Conservation (phyloP, 2,797 vertebrate genomes). For the Rhabdomys pumilio region DNA sequence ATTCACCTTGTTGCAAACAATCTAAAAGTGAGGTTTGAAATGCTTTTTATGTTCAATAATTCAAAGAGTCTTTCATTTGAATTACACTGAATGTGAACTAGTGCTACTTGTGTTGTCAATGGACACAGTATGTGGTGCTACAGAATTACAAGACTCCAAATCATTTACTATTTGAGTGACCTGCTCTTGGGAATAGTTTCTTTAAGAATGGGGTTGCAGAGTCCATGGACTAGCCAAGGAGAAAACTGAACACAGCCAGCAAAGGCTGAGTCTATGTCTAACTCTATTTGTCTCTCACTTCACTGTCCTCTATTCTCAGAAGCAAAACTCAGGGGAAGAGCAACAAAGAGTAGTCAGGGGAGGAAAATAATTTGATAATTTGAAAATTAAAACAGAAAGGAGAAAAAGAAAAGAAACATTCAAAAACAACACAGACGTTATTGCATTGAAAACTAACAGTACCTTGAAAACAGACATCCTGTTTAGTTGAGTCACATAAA, state of each 20-base stretch:
- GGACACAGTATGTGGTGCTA: neutral
- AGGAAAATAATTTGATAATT: neutral
- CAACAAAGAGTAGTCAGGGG: neutral
- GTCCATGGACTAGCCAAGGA: neutral
- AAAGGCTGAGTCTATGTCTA: slow-evolving; percentile 23
- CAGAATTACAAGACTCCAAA: neutral
- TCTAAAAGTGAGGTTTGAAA: neutral
- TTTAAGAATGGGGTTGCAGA: neutral
- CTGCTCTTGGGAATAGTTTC: neutral
- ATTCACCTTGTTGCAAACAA: slow-evolving; percentile 1
- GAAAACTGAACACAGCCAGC: neutral
- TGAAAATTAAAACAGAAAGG: neutral
- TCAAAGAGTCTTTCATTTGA: slow-evolving; percentile 1
- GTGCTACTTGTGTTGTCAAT: neutral
- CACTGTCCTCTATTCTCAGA: neutral
- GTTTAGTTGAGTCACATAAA: neutral
- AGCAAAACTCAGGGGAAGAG: neutral
- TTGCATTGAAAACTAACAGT: neutral
- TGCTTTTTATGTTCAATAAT: neutral
- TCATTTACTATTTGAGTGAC: neutral
- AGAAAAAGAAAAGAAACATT: slow-evolving; percentile 12
- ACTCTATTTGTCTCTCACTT: slow-evolving; percentile 37
- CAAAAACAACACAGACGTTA: neutral
- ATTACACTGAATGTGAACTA: neutral
- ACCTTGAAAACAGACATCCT: slow-evolving; percentile 20